Base-by-base conservation (phyloP, 1,140 invertebrate species). In the Drosophila insularis region DNA sequence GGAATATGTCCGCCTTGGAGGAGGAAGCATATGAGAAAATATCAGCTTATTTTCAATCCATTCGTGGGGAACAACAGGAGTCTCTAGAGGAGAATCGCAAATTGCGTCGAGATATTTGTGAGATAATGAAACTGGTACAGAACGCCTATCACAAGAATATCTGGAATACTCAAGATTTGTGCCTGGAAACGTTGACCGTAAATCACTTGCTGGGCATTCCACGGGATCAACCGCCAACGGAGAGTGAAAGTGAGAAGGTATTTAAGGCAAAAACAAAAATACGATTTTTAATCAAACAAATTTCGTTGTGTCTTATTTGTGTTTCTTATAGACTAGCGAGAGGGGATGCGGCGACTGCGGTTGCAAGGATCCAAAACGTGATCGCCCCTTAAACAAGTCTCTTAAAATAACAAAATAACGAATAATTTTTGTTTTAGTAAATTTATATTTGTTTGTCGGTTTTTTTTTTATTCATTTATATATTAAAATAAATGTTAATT, bases 211-310 rank as follows among this genome's bases (percentile, higher is more conserved):
- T 90, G 39, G 80, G 79, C 35, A 2, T 68, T 13, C 37, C 46
- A 10, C 19, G 14, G 7, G 56, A 54, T 19, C 66, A 81, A 19
- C 13, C 17, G 2, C 67, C 23, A 5, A 62, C 78, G 21, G 72
- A 89, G 27, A 78, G 78, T 32, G 81, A 89, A 7, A 56, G 70
- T 37, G 89, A 90, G 56, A 89, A 80, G 89, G 89, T 90, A 76
- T 19, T 21, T 10, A 11, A 5, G 27, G 4, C 4, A 6, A 27
- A 5, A 6, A 5, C 0, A 27, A 27, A 27, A 27, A 27, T 27
- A 27, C 27, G 27, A 27, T 23, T 23, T 23, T 23, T 23, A 23
- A 23, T 23, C 3, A 23, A 23, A 4, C 23, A 4, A 23, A 23
- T 23, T 23, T 35, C 11, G 17, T 1, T 7, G 5, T 17, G 3